These are phyloP conservation scores for Chorisops tibialis DNA, from an alignment of 2,888 invertebrate species.

Conservation along the genomic window DNA sequence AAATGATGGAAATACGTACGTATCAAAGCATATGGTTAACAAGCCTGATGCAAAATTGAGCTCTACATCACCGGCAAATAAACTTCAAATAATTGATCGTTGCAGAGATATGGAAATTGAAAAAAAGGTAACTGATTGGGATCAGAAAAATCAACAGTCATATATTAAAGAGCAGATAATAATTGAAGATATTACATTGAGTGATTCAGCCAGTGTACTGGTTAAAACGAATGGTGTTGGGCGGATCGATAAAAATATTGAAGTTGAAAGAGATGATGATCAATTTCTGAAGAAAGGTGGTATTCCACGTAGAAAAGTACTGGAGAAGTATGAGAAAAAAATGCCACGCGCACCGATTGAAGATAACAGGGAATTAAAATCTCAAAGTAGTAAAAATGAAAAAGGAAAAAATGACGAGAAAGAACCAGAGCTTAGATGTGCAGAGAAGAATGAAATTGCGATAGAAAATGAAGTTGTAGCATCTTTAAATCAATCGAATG, in stretches of 20 bases:
- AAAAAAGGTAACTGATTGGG: constrained; percentile 29
- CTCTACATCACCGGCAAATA: background rate
- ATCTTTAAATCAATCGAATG: too few species aligned
- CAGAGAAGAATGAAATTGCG: background rate
- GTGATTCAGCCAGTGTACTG: constrained; percentile 26
- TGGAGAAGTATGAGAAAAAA: constrained; percentile 12
- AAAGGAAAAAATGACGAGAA: too few species aligned
- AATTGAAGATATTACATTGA: constrained; percentile 24
- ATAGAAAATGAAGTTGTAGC: too few species aligned
- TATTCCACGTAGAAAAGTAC: background rate
- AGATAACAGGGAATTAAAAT: background rate
- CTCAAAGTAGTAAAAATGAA: background rate
- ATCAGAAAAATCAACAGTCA: constrained; percentile 16
- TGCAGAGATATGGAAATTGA: constrained; percentile 9
- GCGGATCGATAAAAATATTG: background rate
- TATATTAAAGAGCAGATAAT: background rate
- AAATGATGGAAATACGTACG: constrained; percentile 22
- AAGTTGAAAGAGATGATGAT: constrained; percentile 1
- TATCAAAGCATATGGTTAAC: constrained; percentile 1
- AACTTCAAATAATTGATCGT: background rate
- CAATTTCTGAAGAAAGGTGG: constrained; percentile 19
- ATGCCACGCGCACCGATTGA: constrained; percentile 19
- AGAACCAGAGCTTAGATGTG: background rate
- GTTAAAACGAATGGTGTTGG: too few species aligned
- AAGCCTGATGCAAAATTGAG: background rate